Evolutionary conservation across 2,797 vertebrate species (phyloP), one percentile per base, ranked within the genome.

Genomic region (Dendrocincla fuliginosa): DNA sequence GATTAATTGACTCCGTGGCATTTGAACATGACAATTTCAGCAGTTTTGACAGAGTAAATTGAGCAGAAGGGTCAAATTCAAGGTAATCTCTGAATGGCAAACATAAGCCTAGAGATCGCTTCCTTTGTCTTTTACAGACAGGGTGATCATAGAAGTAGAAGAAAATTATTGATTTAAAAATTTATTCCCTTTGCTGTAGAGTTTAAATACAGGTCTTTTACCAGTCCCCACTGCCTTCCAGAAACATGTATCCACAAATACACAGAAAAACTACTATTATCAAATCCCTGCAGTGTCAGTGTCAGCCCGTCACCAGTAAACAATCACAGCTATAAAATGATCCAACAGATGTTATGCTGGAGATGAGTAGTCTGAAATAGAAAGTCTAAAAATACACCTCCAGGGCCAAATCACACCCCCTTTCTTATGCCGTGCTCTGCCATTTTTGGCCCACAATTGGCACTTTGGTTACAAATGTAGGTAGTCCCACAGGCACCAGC

Each of bases 281-380:
- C 64, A n/a, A 82, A 93, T 77, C 90, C 83, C 80, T 82, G 79
- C 63, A 63, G 87, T 88, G 89, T 77, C 71, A 8, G 82, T 89
- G 93, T 95, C 97, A 97, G 83, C 93, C 11, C 11, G 81, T 94
- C 88, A 93, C 87, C 90, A 96, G 96, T 96, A 96, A 97, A 97
- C 96, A 97, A 96, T 96, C 95, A 94, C 82, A 93, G 92, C 94
- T 92, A 89, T 95, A 96, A 97, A 97, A 76, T 89, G 95, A 96
- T 94, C 90, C 87, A 95, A 86, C 97, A 97, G 97, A 97, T 97
- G 96, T 96, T 96, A 94, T 95, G 95, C 89, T 96, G 82, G 96
- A 96, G 94, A 97, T 96, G 96, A 96, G 89, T 87, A 89, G 81
- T 93, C 93, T 5, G 19, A 97, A 97, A 97, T 96, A 97, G 97